Evolutionary conservation across 1,140 invertebrate genomes (phyloP), one percentile per base, ranked within the genome.

Genomic region (Colletes gigas): DNA sequence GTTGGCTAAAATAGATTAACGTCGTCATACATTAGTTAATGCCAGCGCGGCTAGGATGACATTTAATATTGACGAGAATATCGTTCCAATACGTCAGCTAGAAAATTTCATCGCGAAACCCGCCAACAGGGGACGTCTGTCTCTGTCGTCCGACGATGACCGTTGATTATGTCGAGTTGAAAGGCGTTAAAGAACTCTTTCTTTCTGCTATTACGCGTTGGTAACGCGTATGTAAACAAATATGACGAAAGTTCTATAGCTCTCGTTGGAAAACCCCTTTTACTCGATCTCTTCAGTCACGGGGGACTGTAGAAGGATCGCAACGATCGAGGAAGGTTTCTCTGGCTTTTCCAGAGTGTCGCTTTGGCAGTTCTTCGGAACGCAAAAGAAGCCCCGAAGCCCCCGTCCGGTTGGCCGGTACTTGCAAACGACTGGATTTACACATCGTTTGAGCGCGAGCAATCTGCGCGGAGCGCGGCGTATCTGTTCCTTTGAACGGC

Each of bases 1-100:
- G 83, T 88, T 88, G 81, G 78, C 83, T 89, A 88, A 89, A 89
- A 89, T 84, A 86, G 87, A 89, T 89, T 89, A 88, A 89, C 83
- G 88, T 89, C 88, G 83, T 86, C 81, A 79, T 81, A 83, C 83
- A 88, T 89, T 88, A 88, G 88, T 89, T 88, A 88, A 88, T 87
- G 79, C 80, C 83, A 65, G 73, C 76, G 62, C 77, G 66, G 73
- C 77, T 60, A 78, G 81, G 79, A 83, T 87, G 85, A 83, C 85
- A 66, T 87, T 87, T 86, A 87, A 86, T 83, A 87, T 87, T 87
- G 85, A 87, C 85, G 85, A 73, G 73, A 85, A 87, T 87, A 86
- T 79, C 84, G 84, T 54, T 47, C 81, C 81, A 72, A 78, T 83
- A 70, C 76, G 85, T 73, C 80, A 83, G 83, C 84, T 83, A 86